Evolutionary conservation across 2,113 vertebrate genomes (phyloP), one percentile per base, ranked within the genome.

Genomic region (Piliocolobus tephrosceles): DNA sequence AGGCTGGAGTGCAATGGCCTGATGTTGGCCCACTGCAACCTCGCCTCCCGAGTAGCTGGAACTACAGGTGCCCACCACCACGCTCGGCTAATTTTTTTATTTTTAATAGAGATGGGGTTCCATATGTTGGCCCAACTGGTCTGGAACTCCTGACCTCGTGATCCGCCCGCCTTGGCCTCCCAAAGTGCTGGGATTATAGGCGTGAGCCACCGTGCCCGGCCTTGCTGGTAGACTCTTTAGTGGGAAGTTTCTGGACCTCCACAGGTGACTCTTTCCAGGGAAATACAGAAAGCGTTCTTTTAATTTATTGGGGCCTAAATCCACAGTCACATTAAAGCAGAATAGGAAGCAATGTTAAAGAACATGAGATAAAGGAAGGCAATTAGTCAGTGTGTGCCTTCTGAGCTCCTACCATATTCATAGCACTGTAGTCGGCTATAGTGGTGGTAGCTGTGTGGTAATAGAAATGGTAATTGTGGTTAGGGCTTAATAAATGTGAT

Each of bases 401-500:
- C 75, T 70, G 27, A 87, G 27, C 12, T 3, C 55, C 55, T 20
- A 3, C 6, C 14, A 9, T 6, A 27, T 52, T 25, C 2, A 22
- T 2, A 5, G 0, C 11, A 27, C 40, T 43, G 18, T 22, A 4
- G 8, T 0, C 20, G 4, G 38, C 25, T 58, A 6, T 10, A 47
- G 13, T 25, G 25, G 43, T 17, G 17, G 10, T 68, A 20, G 18
- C 43, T 3, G 0, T 8, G 23, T 16, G 0, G 8, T 3, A 3
- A 47, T 25, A 4, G 68, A 64, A 90, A 52, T 4, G 20, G n/a
- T 14, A 3, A 3, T 32, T 32, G 38, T 30, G 47, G 38, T n/a
- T 32, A 70, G 30, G 25, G 12, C 40, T 91, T 52, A 18, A 25
- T 79, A 30, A 10, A 35, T 32, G 18, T 57, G 45, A 40, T 52